Evolutionary conservation across 2,113 vertebrate genomes (phyloP).

Genomic region (Xerus inauris): DNA sequence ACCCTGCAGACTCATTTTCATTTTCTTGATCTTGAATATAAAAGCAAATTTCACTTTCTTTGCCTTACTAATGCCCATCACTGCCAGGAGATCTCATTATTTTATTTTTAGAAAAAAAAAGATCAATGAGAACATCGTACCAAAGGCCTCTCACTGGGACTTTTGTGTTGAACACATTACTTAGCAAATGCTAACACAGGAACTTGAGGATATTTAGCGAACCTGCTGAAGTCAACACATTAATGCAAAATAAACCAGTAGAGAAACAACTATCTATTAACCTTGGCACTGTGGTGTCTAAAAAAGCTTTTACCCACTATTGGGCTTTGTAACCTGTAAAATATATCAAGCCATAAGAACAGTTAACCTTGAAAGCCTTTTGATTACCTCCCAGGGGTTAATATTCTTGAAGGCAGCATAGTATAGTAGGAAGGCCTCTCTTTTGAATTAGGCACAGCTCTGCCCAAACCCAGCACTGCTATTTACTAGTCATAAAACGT

Average conservation of each 20-base stretch:
- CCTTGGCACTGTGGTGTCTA: not conserved
- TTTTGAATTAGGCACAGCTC: not conserved
- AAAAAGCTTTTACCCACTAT: not conserved
- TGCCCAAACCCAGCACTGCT: not conserved
- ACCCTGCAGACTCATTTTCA: not conserved
- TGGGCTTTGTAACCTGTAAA: conserved; percentile 49
- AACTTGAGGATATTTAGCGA: conserved; percentile 42
- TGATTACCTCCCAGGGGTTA: conserved; percentile 14
- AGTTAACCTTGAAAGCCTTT: conserved; percentile 55
- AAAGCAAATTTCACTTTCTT: conserved; percentile 13
- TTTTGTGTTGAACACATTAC: conserved; percentile 52
- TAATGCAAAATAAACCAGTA: not conserved
- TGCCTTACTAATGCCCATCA: conserved; percentile 41
- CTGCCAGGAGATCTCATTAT: conserved; percentile 57
- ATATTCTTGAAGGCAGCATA: not conserved
- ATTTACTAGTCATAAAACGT: not conserved
- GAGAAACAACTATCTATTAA: conserved; percentile 41
- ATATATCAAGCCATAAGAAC: conserved; percentile 52
- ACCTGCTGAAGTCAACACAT: conserved; percentile 53
- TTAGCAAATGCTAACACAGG: conserved; percentile 64
- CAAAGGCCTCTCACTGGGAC: conserved; percentile 22
- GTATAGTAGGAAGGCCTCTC: not conserved
- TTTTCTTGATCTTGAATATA: conserved; percentile 41
- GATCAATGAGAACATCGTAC: conserved; percentile 33
- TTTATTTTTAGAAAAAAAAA: conserved; percentile 63